Evolutionary conservation across 2,888 invertebrate genomes (phyloP), one percentile per base, ranked within the genome.

Genomic region (Drosophila multiciliata): DNA sequence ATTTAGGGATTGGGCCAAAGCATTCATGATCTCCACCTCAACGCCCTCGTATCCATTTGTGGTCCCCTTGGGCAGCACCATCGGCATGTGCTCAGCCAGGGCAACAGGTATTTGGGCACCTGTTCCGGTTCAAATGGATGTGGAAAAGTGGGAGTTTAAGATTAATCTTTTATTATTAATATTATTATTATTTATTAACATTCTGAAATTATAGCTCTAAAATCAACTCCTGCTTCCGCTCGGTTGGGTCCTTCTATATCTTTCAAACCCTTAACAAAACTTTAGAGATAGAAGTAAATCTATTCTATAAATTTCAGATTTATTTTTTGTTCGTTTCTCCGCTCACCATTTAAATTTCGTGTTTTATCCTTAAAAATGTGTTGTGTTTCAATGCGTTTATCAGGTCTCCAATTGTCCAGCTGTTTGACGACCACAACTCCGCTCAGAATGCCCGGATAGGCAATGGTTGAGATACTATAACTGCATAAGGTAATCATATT

Each of bases 401-500:
- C 95, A 54, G 94, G 92, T 38, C 94, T 93, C 97, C 97, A 97
- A 45, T 95, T 94, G 82, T 96, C 95, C 17, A 97, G 91, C 68
- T 95, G 93, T 77, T 94, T 94, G 0, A 96, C 94, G 2, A 95
- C 93, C 26, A 96, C 94, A 1, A 93, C 92, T 0, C 91, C 91
- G 59, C 93, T 92, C 8, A 94, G 93, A 0, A 95, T 95, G 17
- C 95, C 94, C 0, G 97, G 97, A 92, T 96, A 97, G 0, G 96
- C 95, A 1, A 97, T 95, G 0, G 96, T 97, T 2, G 95, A 94
- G 0, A 97, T 92, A 84, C 96, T 96, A 75, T 95, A 97, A 94
- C 96, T 96, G 35, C 1, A 15, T 42, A 12, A 29, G 32, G 7
- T 40, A 4, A 7, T 26, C 33, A 8, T 2, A 29, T 58, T 23